A percentile compares a stretch with the other conserved stretches of the same genome.
Conservation (phyloP, 1,140 invertebrate species). For the Laupala kohalensis region DNA sequence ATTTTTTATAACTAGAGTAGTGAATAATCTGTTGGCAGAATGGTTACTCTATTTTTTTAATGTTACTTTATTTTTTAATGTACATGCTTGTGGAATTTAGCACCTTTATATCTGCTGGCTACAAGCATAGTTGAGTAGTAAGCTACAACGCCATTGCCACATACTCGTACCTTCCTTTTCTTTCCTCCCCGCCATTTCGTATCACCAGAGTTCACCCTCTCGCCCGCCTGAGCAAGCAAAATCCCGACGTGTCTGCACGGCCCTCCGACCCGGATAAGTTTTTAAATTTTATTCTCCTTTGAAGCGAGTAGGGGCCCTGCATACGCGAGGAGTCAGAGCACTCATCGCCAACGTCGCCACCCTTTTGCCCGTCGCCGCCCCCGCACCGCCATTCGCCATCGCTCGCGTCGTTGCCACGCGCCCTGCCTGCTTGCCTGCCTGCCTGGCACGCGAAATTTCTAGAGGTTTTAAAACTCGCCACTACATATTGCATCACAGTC, state of each 20-base stretch:
- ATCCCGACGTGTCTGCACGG: background rate
- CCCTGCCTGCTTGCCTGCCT: background rate
- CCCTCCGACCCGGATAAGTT: background rate
- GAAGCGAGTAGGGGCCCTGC: background rate
- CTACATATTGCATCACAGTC: background rate
- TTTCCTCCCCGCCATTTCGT: background rate
- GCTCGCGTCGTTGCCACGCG: no score
- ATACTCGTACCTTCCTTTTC: background rate
- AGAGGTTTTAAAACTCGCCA: background rate
- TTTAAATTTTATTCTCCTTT: background rate
- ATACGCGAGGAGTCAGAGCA: background rate
- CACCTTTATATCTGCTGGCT: no score
- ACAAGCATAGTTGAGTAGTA: no score
- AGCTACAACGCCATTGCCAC: background rate
- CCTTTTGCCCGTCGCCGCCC: no score
- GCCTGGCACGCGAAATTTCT: background rate
- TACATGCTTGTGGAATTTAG: no score
- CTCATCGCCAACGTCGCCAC: no score
- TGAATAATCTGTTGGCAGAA: no score
- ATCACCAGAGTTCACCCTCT: background rate
- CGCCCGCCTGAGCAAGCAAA: background rate
- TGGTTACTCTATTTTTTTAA: no score
- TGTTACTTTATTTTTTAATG: no score
- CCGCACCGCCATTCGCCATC: no score
- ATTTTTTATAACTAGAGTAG: no score